Conservation (phyloP, 2,888 invertebrate species). For the Eristalis pertinax region DNA sequence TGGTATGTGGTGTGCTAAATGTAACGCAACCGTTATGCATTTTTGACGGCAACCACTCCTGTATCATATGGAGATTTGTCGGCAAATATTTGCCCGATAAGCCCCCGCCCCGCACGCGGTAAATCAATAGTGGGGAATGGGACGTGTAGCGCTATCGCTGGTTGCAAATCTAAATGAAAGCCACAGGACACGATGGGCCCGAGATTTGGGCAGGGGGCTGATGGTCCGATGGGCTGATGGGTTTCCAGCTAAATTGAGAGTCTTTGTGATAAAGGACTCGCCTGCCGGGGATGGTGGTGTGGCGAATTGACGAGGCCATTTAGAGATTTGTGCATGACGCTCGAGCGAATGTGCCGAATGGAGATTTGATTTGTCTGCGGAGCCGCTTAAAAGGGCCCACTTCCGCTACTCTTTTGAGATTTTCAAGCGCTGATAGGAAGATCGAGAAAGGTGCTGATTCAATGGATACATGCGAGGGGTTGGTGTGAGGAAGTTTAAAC, state of each 20-base stretch:
- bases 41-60: conserved; percentile 53
- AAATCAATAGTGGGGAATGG: conserved; percentile 57
- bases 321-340: conserved; percentile 60
- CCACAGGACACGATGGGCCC: conserved; percentile 51
- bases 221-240: neutral
- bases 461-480: neutral
- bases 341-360: conserved; percentile 50
- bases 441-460: conserved; percentile 41
- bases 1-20: conserved; percentile 2
- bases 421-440: conserved; percentile 33
- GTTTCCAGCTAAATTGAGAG: conserved; percentile 58
- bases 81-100: conserved; percentile 61
- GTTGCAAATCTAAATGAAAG: conserved; percentile 67
- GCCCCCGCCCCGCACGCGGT: conserved; percentile 59
- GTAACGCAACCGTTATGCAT: conserved; percentile 64
- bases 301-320: conserved; percentile 69
- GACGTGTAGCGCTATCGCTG: conserved; percentile 38
- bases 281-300: conserved; percentile 22
- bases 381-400: neutral
- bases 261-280: conserved; percentile 56
- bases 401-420: conserved; percentile 27
- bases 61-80: conserved; percentile 61
- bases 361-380: conserved; percentile 66
- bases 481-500: neutral
- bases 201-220: conserved; percentile 40